Conservation (phyloP, 2,113 vertebrate species). For the Microcebus lehilahytsara region DNA sequence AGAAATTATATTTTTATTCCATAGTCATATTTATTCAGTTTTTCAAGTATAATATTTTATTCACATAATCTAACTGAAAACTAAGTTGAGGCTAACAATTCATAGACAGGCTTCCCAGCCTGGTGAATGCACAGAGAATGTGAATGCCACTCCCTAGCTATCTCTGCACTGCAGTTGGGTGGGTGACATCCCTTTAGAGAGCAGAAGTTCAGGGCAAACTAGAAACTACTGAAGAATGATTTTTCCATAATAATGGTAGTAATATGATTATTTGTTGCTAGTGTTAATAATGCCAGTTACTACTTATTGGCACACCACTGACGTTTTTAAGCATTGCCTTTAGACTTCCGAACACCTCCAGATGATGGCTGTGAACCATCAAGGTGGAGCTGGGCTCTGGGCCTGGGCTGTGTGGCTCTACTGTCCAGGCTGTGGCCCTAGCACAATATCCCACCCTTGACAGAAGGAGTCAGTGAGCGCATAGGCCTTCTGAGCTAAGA, state of each 20-base stretch:
- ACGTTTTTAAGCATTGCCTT: not conserved
- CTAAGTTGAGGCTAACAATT: not conserved
- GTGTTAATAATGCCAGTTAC: not conserved
- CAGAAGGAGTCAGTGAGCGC: not conserved
- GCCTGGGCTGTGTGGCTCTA: not conserved
- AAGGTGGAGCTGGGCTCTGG: too few relatives aligned
- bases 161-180: not conserved
- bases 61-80: not conserved
- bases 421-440: not conserved
- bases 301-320: not conserved
- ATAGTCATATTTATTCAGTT: not conserved
- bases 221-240: not conserved
- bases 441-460: fast-evolving
- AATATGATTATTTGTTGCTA: not conserved
- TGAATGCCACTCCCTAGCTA: not conserved
- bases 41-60: not conserved
- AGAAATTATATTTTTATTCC: not conserved
- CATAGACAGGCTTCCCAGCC: not conserved
- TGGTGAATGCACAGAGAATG: not conserved
- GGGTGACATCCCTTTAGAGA: not conserved
- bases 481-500: not conserved
- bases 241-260: not conserved
- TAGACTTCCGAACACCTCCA: not conserved
- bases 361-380: not conserved
- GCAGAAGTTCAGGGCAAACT: not conserved